Evolutionary conservation across 2,113 vertebrate genomes (phyloP).

Genomic region (Equus przewalskii): DNA sequence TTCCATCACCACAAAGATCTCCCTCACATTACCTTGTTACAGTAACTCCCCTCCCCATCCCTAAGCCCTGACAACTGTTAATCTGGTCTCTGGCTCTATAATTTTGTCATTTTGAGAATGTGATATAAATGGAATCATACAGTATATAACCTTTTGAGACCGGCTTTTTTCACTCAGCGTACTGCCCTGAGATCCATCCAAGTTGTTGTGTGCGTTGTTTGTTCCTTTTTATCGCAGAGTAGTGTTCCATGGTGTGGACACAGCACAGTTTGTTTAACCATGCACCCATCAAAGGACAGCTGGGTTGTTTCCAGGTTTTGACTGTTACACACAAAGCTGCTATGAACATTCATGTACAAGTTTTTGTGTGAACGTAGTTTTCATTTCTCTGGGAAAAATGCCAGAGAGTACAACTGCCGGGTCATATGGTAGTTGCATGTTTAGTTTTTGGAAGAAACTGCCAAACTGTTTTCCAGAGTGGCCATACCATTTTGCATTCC

Average conservation of each 20-base stretch:
- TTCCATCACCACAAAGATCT: not conserved
- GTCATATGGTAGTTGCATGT: not conserved
- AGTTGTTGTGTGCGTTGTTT: not conserved
- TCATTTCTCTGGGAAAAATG: slow-evolving; percentile 13
- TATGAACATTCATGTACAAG: not conserved
- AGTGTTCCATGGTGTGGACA: not conserved
- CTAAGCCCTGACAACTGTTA: not conserved
- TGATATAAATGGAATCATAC: not conserved
- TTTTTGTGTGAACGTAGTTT: slow-evolving; percentile 24
- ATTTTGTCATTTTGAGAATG: slow-evolving; percentile 8
- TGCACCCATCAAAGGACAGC: not conserved
- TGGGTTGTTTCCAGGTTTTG: slow-evolving; percentile 14
- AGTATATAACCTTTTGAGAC: not conserved
- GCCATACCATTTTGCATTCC: not conserved
- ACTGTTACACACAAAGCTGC: slow-evolving; percentile 3
- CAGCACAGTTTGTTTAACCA: not conserved
- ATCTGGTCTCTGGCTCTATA: not conserved
- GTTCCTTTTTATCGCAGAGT: not conserved
- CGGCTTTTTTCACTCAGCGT: not conserved
- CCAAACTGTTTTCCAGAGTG: slow-evolving; percentile 6
- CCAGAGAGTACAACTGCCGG: not conserved
- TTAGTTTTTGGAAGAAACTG: slow-evolving; percentile 40
- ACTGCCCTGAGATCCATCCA: slow-evolving; percentile 17
- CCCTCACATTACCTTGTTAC: not conserved
- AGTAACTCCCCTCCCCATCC: not conserved